Percentiles rank a stretch among this genome's conserved stretches.
These are phyloP conservation scores for Dendronephthya gigantea DNA, from an alignment of 64 coral and sea anemone genomes.

Conservation along the genomic window DNA sequence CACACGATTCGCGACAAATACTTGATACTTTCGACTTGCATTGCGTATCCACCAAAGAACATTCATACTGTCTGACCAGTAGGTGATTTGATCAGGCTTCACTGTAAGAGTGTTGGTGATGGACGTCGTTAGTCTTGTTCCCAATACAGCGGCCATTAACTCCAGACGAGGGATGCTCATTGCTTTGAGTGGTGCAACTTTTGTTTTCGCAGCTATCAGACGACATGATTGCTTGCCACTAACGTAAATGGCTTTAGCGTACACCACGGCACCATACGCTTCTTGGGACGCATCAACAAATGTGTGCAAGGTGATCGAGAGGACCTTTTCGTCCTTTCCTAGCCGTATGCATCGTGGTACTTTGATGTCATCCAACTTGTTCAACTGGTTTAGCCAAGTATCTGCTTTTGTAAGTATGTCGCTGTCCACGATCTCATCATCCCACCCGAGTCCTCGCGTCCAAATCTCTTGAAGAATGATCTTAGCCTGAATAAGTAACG, in stretches of 20 bases:
- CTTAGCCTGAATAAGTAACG: not conserved
- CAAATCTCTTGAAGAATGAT: not conserved
- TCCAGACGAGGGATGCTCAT: not conserved
- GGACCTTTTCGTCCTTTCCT: not conserved
- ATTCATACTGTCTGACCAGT: not conserved
- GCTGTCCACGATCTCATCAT: not conserved
- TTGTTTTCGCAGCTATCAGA: not conserved
- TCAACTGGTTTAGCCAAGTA: not conserved
- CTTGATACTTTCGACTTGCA: not conserved
- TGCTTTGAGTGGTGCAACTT: not conserved
- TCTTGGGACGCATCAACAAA: constrained; percentile 1
- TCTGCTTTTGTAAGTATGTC: not conserved
- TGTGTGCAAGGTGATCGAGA: not conserved
- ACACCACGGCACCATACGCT: not conserved
- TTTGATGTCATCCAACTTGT: not conserved
- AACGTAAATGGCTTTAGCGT: not conserved
- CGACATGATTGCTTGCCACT: not conserved
- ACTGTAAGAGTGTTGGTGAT: not conserved
- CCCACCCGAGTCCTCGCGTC: not conserved
- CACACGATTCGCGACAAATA: not conserved
- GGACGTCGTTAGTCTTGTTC: not conserved
- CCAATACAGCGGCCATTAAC: not conserved
- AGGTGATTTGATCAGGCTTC: not conserved
- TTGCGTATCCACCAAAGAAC: not conserved
- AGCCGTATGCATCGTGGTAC: not conserved